Percentiles rank a stretch among this genome's conserved stretches.
Conservation (phyloP, 2,113 vertebrate genomes). For the Sinocyclocheilus rhinocerous region DNA sequence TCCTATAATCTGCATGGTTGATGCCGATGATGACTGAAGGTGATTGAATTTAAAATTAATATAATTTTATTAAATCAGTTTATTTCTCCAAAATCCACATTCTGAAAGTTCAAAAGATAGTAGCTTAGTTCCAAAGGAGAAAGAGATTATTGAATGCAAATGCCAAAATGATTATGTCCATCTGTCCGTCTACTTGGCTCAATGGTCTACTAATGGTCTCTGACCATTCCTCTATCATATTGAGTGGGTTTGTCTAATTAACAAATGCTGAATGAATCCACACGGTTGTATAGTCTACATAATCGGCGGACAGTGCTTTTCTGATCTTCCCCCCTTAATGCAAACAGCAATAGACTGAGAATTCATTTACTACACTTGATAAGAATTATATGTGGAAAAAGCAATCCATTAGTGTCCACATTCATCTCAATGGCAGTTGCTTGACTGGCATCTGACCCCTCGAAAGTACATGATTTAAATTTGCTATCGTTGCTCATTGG, state of each 20-base stretch:
- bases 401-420: not conserved
- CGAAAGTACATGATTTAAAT: not conserved
- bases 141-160: not conserved
- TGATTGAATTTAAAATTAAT: not conserved
- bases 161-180: not conserved
- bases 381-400: not conserved
- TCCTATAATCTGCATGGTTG: not conserved
- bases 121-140: not conserved
- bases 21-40: not conserved
- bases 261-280: not conserved
- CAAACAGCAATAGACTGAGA: not conserved
- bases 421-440: constrained; percentile 2
- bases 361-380: not conserved
- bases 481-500: not conserved
- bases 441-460: not conserved
- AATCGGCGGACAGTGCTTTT: not conserved
- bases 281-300: not conserved
- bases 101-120: not conserved
- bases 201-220: not conserved
- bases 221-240: constrained; percentile 12
- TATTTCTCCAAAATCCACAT: not conserved
- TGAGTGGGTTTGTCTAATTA: not conserved
- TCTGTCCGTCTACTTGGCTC: constrained; percentile 10
- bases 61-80: not conserved
- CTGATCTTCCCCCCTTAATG: not conserved